These are phyloP conservation scores for Sicus ferrugineus DNA, from an alignment of 2,888 invertebrate species.

Conservation along the genomic window DNA sequence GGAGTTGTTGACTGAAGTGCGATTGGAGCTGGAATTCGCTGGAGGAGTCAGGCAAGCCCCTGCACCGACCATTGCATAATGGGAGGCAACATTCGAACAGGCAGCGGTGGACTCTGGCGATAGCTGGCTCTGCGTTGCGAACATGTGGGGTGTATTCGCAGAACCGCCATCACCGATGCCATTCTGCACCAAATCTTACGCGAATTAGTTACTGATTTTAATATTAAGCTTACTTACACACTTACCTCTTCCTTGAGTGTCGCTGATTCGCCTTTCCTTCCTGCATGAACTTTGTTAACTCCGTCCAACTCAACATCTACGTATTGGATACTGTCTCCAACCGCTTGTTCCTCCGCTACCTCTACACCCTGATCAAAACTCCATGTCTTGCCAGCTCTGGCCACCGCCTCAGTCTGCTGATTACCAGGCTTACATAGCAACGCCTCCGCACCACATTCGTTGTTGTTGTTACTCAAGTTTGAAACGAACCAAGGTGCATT, in stretches of 20 bases:
- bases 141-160: background rate
- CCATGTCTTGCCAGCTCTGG: conserved; percentile 22
- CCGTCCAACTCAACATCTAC: background rate
- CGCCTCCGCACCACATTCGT: conserved; percentile 10
- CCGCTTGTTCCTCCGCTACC: conserved; percentile 12
- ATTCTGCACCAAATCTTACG: background rate
- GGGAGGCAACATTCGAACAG: background rate
- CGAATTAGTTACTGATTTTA: background rate
- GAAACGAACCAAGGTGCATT: conserved; percentile 15
- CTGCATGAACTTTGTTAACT: background rate
- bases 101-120: conserved; percentile 7
- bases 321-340: background rate
- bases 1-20: conserved; percentile 61
- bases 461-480: conserved; percentile 29
- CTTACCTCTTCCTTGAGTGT: conserved; percentile 16
- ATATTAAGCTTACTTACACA: background rate
- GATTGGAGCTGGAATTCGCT: conserved; percentile 45
- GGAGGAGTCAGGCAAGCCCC: conserved; percentile 42
- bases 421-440: conserved; percentile 22
- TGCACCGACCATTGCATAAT: conserved; percentile 28
- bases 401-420: conserved; percentile 35
- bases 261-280: background rate
- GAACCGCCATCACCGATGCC: background rate
- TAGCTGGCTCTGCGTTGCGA: background rate
- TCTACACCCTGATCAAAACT: conserved; percentile 28